Conservation (phyloP, 2,797 vertebrate species). For the Vipera latastei region DNA sequence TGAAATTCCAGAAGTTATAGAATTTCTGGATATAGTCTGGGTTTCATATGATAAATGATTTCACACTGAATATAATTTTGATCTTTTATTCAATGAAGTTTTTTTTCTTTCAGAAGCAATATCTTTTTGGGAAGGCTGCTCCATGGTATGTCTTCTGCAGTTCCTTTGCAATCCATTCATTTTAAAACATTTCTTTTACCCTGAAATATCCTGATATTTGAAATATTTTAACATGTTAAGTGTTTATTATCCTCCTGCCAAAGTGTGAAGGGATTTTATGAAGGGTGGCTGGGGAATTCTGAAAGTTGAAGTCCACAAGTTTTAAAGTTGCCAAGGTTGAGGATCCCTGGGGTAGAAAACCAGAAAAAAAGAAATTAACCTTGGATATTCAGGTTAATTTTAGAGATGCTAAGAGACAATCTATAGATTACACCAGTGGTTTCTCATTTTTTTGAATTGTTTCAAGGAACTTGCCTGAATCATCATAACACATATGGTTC, state of each 20-base stretch:
- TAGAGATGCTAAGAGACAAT: background rate
- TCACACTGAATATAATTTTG: conserved; percentile 35
- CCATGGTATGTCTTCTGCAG: background rate
- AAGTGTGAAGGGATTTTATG: background rate
- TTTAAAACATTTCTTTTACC: conserved; percentile 1
- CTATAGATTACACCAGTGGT: background rate
- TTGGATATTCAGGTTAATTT: background rate
- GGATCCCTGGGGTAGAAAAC: background rate
- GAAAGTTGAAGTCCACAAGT: too few species aligned
- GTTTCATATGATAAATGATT: conserved; percentile 30
- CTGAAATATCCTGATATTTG: conserved; percentile 16
- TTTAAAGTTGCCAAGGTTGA: too few species aligned
- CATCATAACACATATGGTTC: background rate
- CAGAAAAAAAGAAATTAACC: background rate
- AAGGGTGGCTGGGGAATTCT: background rate
- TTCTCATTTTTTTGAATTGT: background rate
- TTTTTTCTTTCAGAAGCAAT: conserved; percentile 25
- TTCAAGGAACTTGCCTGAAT: background rate
- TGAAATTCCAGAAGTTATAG: conserved; percentile 27
- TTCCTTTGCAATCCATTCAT: conserved; percentile 26
- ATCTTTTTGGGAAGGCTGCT: conserved; percentile 26
- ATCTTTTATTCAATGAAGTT: conserved; percentile 43
- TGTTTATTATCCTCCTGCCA: background rate
- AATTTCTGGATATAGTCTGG: conserved; percentile 19
- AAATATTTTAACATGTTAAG: background rate